Percentiles rank a stretch among this genome's conserved stretches.
phyloP scores from a whole-genome alignment of 2,888 invertebrate genomes.

The Cerastis leucographa region DNA sequence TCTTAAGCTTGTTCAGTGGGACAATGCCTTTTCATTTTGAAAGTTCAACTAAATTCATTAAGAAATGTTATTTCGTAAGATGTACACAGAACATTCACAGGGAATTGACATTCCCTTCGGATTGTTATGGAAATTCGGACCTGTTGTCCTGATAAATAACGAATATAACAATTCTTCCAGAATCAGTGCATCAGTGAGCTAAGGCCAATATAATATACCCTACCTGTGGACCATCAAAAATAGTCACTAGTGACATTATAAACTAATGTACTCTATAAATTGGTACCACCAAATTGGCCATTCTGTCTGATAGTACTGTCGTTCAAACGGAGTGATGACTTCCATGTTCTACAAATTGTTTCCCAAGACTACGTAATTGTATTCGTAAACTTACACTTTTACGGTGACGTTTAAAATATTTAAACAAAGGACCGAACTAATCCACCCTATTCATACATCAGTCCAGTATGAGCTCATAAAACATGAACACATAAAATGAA shows the following conservation, averaged over 20 bases:
- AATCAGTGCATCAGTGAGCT: neutral
- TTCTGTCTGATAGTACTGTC: neutral
- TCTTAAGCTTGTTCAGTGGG: neutral
- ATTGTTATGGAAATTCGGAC: neutral
- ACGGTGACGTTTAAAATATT: constrained; percentile 10
- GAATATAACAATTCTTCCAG: neutral
- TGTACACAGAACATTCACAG: too few relatives aligned
- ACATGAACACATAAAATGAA: constrained; percentile 42
- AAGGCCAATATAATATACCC: neutral
- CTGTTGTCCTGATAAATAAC: neutral
- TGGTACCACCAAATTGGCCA: neutral
- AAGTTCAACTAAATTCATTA: neutral
- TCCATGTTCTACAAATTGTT: neutral
- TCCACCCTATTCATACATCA: constrained; percentile 9
- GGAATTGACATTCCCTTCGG: neutral
- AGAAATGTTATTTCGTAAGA: neutral
- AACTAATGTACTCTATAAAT: neutral
- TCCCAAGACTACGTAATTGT: neutral
- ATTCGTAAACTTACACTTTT: neutral
- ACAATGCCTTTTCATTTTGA: neutral
- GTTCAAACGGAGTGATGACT: neutral
- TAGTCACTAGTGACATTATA: too few relatives aligned
- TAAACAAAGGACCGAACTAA: constrained; percentile 13
- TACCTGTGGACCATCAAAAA: neutral
- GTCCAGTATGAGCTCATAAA: constrained; percentile 35